Conservation (phyloP, 2,797 vertebrate species). For the Amblyraja radiata region DNA sequence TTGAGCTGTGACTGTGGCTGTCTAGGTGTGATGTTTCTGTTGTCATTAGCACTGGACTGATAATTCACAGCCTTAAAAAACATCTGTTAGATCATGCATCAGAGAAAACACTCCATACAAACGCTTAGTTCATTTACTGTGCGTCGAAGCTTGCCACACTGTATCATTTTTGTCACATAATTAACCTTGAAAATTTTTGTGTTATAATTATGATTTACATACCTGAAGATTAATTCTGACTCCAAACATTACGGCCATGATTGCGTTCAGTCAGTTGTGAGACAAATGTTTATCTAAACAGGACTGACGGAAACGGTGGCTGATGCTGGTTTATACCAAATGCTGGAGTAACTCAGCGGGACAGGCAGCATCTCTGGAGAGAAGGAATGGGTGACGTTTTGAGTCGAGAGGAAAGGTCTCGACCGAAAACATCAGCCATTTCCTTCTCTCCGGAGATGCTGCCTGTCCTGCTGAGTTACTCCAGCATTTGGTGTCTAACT, state of each 20-base stretch:
- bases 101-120: conserved; percentile 40
- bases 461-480: no score
- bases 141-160: conserved; percentile 39
- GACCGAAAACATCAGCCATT: no score
- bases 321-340: no score
- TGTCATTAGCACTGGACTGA: conserved; percentile 50
- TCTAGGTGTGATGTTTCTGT: conserved; percentile 45
- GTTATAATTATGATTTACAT: conserved; percentile 37
- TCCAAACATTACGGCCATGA: conserved; percentile 34
- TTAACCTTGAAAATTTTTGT: conserved; percentile 40
- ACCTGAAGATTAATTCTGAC: conserved; percentile 37
- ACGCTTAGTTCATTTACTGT: conserved; percentile 41
- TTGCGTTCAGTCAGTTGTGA: conserved; percentile 35
- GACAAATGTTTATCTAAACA: conserved; percentile 34
- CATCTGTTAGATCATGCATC: conserved; percentile 45
- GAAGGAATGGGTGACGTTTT: no score
- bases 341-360: no score
- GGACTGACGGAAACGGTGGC: neutral
- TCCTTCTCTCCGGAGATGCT: no score
- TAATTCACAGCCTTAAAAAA: conserved; percentile 48
- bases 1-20: conserved; percentile 42
- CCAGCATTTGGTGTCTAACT: no score
- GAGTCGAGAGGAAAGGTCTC: no score
- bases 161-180: conserved; percentile 42
- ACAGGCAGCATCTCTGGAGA: no score